A percentile compares a stretch with the other conserved stretches of the same genome.
phyloP scores from a whole-genome alignment of 1,140 invertebrate species.

The Plectus sambesii region DNA sequence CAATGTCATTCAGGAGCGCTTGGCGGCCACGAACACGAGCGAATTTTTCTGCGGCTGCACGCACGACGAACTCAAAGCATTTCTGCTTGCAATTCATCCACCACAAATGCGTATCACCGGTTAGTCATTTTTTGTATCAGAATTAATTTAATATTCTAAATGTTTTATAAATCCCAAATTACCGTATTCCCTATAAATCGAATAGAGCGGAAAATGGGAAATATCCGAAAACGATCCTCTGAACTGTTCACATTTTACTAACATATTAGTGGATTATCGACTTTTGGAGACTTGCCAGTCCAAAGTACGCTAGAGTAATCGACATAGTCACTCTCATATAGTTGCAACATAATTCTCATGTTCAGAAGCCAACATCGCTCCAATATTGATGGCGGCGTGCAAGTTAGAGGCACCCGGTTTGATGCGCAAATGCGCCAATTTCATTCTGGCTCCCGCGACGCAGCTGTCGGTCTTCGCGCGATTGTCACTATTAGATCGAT shows the following conservation, averaged over 20 bases:
- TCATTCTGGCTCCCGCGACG: conserved; percentile 36
- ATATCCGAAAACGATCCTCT: no score
- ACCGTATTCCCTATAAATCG: neutral
- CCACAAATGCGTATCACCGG: conserved; percentile 42
- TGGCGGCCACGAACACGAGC: conserved; percentile 22
- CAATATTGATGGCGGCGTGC: conserved; percentile 43
- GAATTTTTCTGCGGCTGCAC: conserved; percentile 43
- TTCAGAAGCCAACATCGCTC: conserved; percentile 42
- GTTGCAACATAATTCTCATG: neutral
- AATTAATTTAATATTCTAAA: conserved; percentile 1
- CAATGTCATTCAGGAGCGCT: no score
- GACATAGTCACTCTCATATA: no score
- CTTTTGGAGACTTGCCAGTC: no score
- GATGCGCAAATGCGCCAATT: conserved; percentile 36
- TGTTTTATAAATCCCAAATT: conserved; percentile 2
- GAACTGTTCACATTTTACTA: no score
- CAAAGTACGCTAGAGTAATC: no score
- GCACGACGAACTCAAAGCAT: conserved; percentile 43
- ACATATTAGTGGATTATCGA: no score
- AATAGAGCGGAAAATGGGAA: no score
- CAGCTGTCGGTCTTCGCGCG: conserved; percentile 42
- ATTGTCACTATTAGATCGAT: conserved; percentile 40
- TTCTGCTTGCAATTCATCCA: conserved; percentile 45
- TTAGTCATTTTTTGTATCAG: conserved; percentile 3
- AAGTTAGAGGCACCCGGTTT: conserved; percentile 45